These are phyloP conservation scores for Plotosus lineatus DNA, from an alignment of 2,113 vertebrate genomes.

Conservation along the genomic window DNA sequence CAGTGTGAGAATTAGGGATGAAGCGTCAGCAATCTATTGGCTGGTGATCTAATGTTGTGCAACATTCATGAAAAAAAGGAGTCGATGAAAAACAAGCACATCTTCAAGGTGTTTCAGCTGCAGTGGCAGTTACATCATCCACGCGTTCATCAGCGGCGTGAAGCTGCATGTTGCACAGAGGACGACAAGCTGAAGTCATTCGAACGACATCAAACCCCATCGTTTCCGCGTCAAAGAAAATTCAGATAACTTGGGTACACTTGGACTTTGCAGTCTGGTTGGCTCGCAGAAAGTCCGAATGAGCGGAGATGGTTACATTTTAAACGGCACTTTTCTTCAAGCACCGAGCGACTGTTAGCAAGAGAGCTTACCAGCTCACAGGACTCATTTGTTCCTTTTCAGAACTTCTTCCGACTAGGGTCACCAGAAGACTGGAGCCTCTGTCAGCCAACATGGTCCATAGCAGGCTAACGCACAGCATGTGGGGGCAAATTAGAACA, in stretches of 20 bases:
- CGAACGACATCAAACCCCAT: background rate
- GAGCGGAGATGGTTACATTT: no score
- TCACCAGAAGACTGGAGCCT: no score
- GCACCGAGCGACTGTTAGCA: no score
- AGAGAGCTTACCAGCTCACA: background rate
- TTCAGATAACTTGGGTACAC: background rate
- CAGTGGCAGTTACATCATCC: constrained; percentile 12
- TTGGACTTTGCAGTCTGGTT: background rate
- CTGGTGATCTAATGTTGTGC: constrained; percentile 9
- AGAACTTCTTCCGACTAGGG: no score
- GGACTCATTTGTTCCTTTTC: no score
- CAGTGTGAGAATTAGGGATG: constrained; percentile 14
- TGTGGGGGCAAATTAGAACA: no score
- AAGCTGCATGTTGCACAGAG: background rate
- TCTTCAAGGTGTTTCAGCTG: constrained; percentile 4
- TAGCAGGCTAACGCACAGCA: no score
- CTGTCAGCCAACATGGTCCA: no score
- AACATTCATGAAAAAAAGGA: constrained; percentile 20
- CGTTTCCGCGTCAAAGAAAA: no score
- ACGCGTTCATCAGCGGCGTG: background rate
- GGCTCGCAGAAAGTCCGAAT: no score
- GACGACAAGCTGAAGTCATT: background rate
- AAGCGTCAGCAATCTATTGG: constrained; percentile 14
- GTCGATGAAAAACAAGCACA: background rate
- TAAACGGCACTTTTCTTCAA: no score